Conservation (phyloP, 2,797 vertebrate genomes). For the Cercopithecus hamlyni region DNA sequence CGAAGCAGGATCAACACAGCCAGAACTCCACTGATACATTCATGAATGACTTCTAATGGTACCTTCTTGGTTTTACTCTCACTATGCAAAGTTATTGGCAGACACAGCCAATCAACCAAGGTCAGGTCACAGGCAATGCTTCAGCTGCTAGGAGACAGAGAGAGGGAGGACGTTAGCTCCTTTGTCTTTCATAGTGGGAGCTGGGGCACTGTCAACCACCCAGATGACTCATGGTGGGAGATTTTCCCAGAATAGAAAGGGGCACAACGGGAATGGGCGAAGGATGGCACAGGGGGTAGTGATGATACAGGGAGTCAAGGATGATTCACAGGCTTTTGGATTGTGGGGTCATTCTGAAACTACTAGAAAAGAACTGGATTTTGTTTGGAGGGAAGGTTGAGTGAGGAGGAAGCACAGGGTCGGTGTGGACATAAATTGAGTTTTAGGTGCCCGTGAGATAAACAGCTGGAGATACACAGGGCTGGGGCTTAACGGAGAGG, state of each 20-base stretch:
- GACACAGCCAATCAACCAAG: not conserved
- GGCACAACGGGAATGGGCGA: not conserved
- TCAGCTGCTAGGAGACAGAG: not conserved
- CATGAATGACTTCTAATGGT: too few species aligned
- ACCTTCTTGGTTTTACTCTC: not conserved
- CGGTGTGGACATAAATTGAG: not conserved
- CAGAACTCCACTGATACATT: not conserved
- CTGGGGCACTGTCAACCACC: not conserved
- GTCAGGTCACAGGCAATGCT: not conserved
- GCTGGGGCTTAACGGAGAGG: not conserved
- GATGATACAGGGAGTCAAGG: not conserved
- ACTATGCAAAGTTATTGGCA: not conserved
- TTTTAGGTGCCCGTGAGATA: not conserved
- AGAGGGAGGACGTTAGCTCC: too few species aligned
- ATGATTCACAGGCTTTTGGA: not conserved
- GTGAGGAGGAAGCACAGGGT: not conserved
- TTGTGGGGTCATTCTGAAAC: not conserved
- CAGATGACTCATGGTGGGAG: not conserved
- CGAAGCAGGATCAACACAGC: not conserved
- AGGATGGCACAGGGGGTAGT: not conserved
- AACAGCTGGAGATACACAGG: not conserved
- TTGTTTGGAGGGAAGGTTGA: not conserved
- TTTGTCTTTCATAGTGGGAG: not conserved
- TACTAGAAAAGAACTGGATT: not conserved
- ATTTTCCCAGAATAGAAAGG: not conserved